Conservation (phyloP, 1,140 invertebrate genomes). For the Wiebesia pumilae region DNA sequence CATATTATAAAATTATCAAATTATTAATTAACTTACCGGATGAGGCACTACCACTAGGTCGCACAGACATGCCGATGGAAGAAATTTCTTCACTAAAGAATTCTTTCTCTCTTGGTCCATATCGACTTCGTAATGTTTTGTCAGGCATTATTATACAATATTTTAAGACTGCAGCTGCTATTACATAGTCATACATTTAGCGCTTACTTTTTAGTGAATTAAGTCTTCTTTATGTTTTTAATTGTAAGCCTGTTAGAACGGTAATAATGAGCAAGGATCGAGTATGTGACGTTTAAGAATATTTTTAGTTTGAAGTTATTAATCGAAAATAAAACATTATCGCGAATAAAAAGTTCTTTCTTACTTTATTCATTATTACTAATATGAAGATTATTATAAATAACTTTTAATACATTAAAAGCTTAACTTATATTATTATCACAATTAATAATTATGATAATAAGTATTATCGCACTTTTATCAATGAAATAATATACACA, state of each 20-base stretch:
- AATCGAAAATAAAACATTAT: too few relatives aligned
- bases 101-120: constrained; percentile 70
- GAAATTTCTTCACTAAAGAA: constrained; percentile 80
- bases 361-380: too few relatives aligned
- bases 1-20: neutral
- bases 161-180: neutral
- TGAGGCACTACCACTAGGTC: constrained; percentile 80
- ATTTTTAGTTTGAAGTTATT: neutral
- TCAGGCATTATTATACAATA: constrained; percentile 68
- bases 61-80: constrained; percentile 83
- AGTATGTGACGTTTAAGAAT: neutral
- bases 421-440: too few relatives aligned
- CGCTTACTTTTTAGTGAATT: neutral
- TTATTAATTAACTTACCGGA: constrained; percentile 75
- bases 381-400: too few relatives aligned
- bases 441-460: too few relatives aligned
- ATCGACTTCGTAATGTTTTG: constrained; percentile 67
- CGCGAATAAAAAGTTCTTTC: too few relatives aligned
- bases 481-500: too few relatives aligned
- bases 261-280: neutral
- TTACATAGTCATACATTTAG: constrained; percentile 14
- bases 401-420: too few relatives aligned
- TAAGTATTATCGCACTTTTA: too few relatives aligned
- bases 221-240: neutral
- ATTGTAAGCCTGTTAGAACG: constrained; percentile 13